Percentiles rank a stretch among this genome's conserved stretches.
Conservation (phyloP, 2,797 vertebrate genomes). For the Emydoidea blandingii region DNA sequence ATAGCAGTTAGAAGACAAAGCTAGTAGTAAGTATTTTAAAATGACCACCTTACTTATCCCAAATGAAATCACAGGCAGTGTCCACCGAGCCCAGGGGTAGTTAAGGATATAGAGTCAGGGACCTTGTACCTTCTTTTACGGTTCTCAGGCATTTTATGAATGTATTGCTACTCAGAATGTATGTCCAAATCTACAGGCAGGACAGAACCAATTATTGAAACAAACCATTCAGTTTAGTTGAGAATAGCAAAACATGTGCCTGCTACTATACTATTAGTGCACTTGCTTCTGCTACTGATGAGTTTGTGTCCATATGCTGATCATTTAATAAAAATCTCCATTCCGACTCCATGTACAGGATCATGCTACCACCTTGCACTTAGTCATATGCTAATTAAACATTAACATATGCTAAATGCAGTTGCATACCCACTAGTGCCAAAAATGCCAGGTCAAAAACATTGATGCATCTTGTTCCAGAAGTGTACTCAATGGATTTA, state of each 20-base stretch:
- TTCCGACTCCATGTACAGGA: background rate
- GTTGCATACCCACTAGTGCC: background rate
- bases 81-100: background rate
- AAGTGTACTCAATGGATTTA: background rate
- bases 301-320: background rate
- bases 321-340: background rate
- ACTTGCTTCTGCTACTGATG: background rate
- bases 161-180: background rate
- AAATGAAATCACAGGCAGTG: background rate
- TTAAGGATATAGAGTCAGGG: background rate
- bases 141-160: background rate
- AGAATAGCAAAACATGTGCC: background rate
- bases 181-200: background rate
- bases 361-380: background rate
- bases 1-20: constrained; percentile 6
- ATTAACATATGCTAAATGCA: background rate
- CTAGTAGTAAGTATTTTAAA: constrained; percentile 3
- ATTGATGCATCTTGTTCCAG: background rate
- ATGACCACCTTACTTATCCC: background rate
- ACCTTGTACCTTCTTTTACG: background rate
- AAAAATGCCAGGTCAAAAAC: background rate
- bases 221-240: background rate
- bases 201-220: constrained; percentile 9
- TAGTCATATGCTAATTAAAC: background rate
- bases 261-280: background rate